Conservation (phyloP, 2,797 vertebrate species). For the Alca torda region DNA sequence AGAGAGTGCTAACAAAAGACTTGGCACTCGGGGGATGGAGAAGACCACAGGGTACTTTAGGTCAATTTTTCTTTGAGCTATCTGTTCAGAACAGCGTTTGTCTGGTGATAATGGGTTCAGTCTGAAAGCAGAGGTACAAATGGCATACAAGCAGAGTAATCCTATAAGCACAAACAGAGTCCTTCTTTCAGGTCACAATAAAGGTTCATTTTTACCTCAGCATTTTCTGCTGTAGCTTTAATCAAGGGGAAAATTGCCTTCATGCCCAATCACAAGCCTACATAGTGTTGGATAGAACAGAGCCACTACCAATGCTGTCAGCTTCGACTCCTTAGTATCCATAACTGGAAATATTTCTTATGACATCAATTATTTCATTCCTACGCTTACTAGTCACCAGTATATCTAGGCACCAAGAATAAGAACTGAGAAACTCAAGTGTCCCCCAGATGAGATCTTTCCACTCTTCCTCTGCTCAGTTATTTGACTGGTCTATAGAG, state of each 20-base stretch:
- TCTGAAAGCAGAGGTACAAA: not conserved
- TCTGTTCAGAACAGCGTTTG: not conserved
- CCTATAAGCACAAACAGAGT: not conserved
- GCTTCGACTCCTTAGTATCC: slow-evolving; percentile 8
- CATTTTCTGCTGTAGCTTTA: slow-evolving; percentile 12
- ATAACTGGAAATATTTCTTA: slow-evolving; percentile 13
- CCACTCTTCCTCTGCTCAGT: slow-evolving; percentile 21
- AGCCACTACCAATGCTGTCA: slow-evolving; percentile 7
- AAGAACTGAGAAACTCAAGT: not conserved
- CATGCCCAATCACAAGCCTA: not conserved
- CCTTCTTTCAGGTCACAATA: not conserved
- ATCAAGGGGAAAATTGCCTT: not conserved
- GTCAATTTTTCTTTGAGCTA: not conserved
- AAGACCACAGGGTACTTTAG: not conserved
- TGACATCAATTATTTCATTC: not conserved
- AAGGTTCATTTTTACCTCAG: not conserved
- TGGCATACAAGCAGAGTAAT: not conserved
- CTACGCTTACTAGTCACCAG: not conserved
- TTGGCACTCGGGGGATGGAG: not conserved
- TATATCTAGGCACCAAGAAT: slow-evolving; percentile 31
- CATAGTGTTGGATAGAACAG: not conserved
- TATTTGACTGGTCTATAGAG: slow-evolving; percentile 23
- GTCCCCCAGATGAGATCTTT: slow-evolving; percentile 5
- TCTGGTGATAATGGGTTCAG: not conserved
- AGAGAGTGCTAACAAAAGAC: not conserved